Conservation (phyloP, 2,113 vertebrate genomes). For the Stomatorhinus ivindoensis region DNA sequence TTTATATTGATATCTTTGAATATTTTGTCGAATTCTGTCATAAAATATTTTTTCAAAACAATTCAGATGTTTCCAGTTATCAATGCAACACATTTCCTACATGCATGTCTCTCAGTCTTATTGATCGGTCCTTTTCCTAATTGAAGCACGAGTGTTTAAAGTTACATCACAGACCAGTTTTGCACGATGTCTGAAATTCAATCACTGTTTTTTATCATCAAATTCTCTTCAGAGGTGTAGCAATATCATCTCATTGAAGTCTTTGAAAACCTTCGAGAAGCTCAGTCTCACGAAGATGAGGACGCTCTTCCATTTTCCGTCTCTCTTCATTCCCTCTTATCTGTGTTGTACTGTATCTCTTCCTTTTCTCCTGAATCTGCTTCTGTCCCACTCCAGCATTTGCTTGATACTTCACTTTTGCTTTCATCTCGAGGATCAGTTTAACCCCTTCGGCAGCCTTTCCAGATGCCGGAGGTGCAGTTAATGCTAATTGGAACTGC, state of each 20-base stretch:
- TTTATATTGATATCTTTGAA: background rate
- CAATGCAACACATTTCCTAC: background rate
- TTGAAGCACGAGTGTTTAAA: background rate
- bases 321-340: slow-evolving; percentile 47
- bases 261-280: background rate
- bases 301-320: slow-evolving; percentile 39
- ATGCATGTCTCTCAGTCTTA: background rate
- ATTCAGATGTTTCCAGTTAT: background rate
- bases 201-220: background rate
- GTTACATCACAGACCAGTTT: background rate
- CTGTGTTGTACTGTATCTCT: background rate
- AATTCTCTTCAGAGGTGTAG: background rate
- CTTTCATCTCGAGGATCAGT: slow-evolving; percentile 57
- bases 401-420: slow-evolving; percentile 52
- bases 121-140: background rate
- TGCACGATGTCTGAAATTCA: background rate
- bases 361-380: slow-evolving; percentile 44
- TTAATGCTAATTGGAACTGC: slow-evolving; percentile 65
- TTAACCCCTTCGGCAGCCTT: slow-evolving; percentile 45
- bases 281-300: slow-evolving; percentile 24
- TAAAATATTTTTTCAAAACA: background rate
- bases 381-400: slow-evolving; percentile 48
- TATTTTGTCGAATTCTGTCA: background rate
- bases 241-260: background rate
- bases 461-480: slow-evolving; percentile 55